These are phyloP conservation scores for Ostrea denselamellosa DNA, from an alignment of 1,140 invertebrate genomes.

Conservation along the genomic window DNA sequence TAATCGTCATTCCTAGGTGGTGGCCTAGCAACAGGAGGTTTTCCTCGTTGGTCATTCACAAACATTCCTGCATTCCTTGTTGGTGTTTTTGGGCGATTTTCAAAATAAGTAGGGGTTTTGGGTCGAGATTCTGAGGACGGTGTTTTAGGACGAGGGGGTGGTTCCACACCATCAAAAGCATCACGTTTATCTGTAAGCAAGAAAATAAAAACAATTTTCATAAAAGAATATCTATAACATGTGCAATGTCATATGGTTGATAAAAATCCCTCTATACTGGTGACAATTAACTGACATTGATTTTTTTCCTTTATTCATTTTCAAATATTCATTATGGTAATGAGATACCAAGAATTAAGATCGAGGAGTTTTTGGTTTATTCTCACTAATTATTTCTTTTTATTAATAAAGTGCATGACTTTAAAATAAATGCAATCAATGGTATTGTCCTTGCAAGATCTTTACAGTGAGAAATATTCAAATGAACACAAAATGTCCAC, in stretches of 20 bases:
- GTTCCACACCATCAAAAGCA: conserved; percentile 62
- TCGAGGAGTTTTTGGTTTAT: no score
- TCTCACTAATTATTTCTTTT: no score
- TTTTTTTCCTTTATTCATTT: background rate
- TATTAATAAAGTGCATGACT: no score
- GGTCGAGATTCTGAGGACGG: conserved; percentile 66
- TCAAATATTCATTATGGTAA: no score
- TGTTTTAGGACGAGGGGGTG: conserved; percentile 65
- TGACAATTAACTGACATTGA: background rate
- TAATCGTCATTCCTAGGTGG: conserved; percentile 52
- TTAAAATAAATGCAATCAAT: no score
- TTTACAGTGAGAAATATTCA: no score
- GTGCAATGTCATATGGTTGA: background rate
- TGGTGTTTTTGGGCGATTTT: conserved; percentile 70
- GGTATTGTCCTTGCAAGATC: no score
- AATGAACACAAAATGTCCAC: no score
- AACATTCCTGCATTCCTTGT: conserved; percentile 59
- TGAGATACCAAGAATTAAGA: no score
- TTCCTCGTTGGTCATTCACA: conserved; percentile 54
- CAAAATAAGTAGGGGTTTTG: conserved; percentile 66
- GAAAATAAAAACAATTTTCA: background rate
- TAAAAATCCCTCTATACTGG: background rate
- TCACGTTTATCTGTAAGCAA: conserved; percentile 19
- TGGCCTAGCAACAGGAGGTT: conserved; percentile 45
- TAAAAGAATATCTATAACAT: background rate